Conservation (phyloP, 2,113 vertebrate genomes). For the Cygnus atratus region DNA sequence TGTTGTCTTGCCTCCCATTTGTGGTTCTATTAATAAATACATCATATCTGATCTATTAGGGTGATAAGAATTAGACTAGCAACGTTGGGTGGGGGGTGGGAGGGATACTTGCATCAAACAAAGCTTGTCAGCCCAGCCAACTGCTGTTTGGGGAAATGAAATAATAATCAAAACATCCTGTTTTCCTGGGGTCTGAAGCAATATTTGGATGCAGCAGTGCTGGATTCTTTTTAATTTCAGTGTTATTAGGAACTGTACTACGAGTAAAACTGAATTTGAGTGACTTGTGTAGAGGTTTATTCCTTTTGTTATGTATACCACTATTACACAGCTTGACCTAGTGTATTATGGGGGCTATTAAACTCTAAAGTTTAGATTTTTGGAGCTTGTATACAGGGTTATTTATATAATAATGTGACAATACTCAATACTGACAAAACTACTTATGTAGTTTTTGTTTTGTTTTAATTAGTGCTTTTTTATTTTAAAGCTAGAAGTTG, state of each 20-base stretch:
- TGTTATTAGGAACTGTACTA: slow-evolving; percentile 78
- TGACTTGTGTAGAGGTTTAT: slow-evolving; percentile 76
- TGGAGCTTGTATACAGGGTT: slow-evolving; percentile 83
- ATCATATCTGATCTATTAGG: slow-evolving; percentile 72
- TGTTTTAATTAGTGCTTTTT: slow-evolving; percentile 59
- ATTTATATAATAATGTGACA: slow-evolving; percentile 87
- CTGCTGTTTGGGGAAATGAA: slow-evolving; percentile 65
- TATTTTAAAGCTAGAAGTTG: slow-evolving; percentile 72
- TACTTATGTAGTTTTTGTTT: slow-evolving; percentile 74
- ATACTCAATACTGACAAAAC: slow-evolving; percentile 82
- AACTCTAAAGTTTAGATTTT: slow-evolving; percentile 78
- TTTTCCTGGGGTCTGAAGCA: slow-evolving; percentile 74
- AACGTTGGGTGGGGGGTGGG: slow-evolving; percentile 12
- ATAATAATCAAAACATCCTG: slow-evolving; percentile 56
- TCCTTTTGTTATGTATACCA: slow-evolving; percentile 71
- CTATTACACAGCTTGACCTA: slow-evolving; percentile 75
- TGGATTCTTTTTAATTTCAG: slow-evolving; percentile 78
- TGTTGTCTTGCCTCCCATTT: slow-evolving; percentile 75
- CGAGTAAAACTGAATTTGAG: slow-evolving; percentile 74
- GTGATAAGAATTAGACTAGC: slow-evolving; percentile 66
- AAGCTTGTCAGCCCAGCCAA: slow-evolving; percentile 68
- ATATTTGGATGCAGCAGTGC: slow-evolving; percentile 76
- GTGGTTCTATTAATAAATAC: slow-evolving; percentile 75
- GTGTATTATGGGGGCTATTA: slow-evolving; percentile 74
- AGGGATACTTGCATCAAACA: slow-evolving; percentile 49